A percentile compares a stretch with the other conserved stretches of the same genome.
Conservation (phyloP, 2,888 invertebrate species). For the Campoplex capitator region DNA sequence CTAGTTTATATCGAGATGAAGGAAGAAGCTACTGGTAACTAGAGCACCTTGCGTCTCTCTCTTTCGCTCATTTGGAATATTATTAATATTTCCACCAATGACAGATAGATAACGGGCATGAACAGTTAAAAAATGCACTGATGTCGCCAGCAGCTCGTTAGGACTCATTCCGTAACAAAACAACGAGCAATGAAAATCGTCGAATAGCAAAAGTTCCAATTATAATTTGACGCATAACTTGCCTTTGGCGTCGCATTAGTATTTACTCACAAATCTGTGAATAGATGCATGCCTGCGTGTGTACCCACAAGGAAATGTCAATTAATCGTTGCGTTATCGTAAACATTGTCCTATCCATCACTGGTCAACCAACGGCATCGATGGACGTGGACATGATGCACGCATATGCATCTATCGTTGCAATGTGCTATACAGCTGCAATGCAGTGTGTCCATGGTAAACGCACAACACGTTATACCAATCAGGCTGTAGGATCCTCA, state of each 20-base stretch:
- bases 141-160: conserved; percentile 5
- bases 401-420: conserved; percentile 53
- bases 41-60: not conserved
- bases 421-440: conserved; percentile 44
- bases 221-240: conserved; percentile 16
- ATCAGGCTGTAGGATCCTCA: conserved; percentile 46
- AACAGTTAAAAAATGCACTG: not conserved
- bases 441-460: conserved; percentile 54
- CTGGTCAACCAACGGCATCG: conserved; percentile 61
- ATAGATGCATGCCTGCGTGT: conserved; percentile 15
- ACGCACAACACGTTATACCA: conserved; percentile 56
- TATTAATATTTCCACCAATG: conserved; percentile 7
- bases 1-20: not conserved
- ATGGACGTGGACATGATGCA: conserved; percentile 53
- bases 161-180: not conserved
- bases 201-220: conserved; percentile 23
- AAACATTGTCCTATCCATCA: conserved; percentile 66
- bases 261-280: not conserved
- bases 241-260: not conserved
- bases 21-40: not conserved
- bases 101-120: not conserved
- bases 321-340: conserved; percentile 68
- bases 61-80: conserved; percentile 17
- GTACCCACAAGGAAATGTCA: conserved; percentile 35
- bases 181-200: not conserved